Evolutionary conservation across 2,113 vertebrate species (phyloP).

Genomic region (Silurus glanis): DNA sequence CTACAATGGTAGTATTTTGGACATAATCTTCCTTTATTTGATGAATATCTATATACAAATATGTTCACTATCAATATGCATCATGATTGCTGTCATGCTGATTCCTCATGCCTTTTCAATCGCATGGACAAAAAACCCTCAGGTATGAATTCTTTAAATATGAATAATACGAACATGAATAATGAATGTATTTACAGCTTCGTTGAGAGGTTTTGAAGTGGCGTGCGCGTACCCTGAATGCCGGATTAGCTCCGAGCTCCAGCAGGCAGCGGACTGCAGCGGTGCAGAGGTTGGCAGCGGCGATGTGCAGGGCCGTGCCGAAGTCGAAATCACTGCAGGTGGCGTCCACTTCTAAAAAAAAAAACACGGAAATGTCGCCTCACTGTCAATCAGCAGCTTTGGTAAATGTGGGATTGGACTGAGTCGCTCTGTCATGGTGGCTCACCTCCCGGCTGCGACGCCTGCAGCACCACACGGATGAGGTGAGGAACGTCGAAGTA

Average conservation of each 20-base stretch:
- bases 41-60: neutral
- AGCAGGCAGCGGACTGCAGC: constrained; percentile 87
- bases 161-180: neutral
- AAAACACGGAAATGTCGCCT: neutral
- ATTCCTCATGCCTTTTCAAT: neutral
- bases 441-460: constrained; percentile 88
- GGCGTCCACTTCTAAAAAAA: constrained; percentile 85
- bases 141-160: too few species aligned
- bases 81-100: neutral
- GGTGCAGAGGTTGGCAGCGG: constrained; percentile 90
- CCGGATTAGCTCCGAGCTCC: constrained; percentile 92
- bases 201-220: neutral
- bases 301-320: constrained; percentile 94
- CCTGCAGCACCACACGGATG: constrained; percentile 85
- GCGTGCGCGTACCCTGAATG: constrained; percentile 83
- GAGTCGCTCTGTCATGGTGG: neutral
- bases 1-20: neutral
- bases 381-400: neutral
- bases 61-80: neutral
- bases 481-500: constrained; percentile 97
- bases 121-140: neutral
- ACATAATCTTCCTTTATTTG: neutral
- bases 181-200: neutral
- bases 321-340: constrained; percentile 98
- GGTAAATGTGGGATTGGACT: neutral